Conservation (phyloP, 2,888 invertebrate genomes). For the Arenicola marina region DNA sequence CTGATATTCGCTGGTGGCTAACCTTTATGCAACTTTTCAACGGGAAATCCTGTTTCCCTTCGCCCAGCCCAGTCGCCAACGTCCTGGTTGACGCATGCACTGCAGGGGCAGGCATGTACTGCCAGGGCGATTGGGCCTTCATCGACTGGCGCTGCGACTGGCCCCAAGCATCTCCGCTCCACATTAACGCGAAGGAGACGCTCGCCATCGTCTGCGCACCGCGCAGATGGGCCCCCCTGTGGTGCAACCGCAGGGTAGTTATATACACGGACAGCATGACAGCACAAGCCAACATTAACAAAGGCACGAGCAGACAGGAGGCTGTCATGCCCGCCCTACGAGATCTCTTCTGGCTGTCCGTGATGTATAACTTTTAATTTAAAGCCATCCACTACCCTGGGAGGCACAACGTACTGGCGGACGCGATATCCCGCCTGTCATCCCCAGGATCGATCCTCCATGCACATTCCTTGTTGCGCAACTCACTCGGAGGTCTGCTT, state of each 20-base stretch:
- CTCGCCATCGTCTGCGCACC: constrained; percentile 5
- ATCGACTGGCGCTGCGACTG: constrained; percentile 6
- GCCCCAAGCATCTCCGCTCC: neutral
- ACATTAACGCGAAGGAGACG: constrained; percentile 7
- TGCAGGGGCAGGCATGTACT: neutral
- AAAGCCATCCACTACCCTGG: no score
- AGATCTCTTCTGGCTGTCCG: no score
- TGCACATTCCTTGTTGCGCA: no score
- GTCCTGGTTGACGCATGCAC: neutral
- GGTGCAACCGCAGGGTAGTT: neutral
- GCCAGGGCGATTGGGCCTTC: neutral
- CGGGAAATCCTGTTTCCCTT: neutral
- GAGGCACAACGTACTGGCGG: no score
- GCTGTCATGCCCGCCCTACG: no score
- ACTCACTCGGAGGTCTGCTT: no score
- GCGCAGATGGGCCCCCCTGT: neutral
- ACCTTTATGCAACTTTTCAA: neutral
- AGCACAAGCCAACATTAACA: constrained; percentile 5
- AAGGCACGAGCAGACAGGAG: no score
- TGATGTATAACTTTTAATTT: no score
- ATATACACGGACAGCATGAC: constrained; percentile 8
- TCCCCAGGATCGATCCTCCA: no score
- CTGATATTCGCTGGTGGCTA: constrained; percentile 7
- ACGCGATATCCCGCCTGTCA: no score
- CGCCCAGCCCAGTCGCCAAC: neutral